Percentiles rank a stretch among this genome's conserved stretches.
phyloP scores from a whole-genome alignment of 2,113 vertebrate genomes.

The Caracal caracal region DNA sequence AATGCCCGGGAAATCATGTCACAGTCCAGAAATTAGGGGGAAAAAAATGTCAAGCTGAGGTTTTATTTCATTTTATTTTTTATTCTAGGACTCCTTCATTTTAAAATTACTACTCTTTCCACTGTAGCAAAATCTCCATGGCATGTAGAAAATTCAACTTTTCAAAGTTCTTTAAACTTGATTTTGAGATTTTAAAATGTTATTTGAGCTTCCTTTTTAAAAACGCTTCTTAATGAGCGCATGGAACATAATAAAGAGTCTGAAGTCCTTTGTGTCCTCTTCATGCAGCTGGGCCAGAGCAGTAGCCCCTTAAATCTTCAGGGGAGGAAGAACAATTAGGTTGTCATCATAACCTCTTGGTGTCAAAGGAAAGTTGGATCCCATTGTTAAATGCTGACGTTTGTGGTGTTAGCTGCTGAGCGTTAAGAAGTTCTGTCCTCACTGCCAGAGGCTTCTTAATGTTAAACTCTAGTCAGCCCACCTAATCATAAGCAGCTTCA shows the following conservation, averaged over 20 bases:
- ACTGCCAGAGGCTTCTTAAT: constrained; percentile 26
- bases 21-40: neutral
- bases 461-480: constrained; percentile 36
- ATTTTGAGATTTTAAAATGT: neutral
- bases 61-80: neutral
- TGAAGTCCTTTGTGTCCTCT: constrained; percentile 64
- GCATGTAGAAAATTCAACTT: neutral
- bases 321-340: constrained; percentile 54
- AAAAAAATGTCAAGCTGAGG: neutral
- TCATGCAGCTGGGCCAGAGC: neutral
- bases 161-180: neutral
- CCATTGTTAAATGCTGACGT: constrained; percentile 63
- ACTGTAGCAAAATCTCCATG: neutral
- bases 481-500: neutral
- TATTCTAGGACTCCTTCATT: neutral
- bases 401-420: constrained; percentile 52
- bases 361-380: constrained; percentile 50
- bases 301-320: constrained; percentile 57
- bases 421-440: constrained; percentile 13
- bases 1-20: neutral
- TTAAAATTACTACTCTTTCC: neutral
- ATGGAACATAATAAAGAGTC: neutral
- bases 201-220: neutral
- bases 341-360: constrained; percentile 55
- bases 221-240: neutral